A percentile compares a stretch with the other conserved stretches of the same genome.
These are phyloP conservation scores for Toxostoma redivivum DNA, from an alignment of 2,113 vertebrate species.

Conservation along the genomic window DNA sequence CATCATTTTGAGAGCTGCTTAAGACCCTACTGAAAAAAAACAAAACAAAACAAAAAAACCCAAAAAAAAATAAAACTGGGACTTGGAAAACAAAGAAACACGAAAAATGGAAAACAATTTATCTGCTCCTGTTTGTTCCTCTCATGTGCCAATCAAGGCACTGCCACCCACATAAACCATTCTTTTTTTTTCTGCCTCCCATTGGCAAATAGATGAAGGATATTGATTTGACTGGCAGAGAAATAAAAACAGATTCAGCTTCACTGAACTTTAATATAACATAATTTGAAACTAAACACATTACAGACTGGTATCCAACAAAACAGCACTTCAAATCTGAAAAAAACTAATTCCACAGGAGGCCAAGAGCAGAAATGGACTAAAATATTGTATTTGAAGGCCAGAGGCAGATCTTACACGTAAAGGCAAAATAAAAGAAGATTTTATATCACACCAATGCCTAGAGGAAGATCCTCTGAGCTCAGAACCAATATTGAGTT, in stretches of 20 bases:
- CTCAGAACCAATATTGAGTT: background rate
- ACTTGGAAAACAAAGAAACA: background rate
- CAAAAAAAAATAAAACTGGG: background rate
- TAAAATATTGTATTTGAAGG: background rate
- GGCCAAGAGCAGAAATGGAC: background rate
- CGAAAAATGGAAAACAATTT: background rate
- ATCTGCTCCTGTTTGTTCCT: slow-evolving; percentile 3
- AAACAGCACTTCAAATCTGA: background rate
- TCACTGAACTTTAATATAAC: slow-evolving; percentile 44
- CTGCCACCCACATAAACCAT: background rate
- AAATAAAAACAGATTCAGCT: slow-evolving; percentile 43
- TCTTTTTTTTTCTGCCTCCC: background rate
- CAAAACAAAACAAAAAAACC: no score
- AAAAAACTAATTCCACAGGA: background rate
- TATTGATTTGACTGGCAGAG: slow-evolving; percentile 11
- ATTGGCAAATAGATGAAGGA: slow-evolving; percentile 6
- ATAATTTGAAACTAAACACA: slow-evolving; percentile 2
- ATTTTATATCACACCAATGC: background rate
- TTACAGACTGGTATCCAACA: background rate
- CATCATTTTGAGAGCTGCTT: background rate
- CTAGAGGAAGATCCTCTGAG: background rate
- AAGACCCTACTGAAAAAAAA: background rate
- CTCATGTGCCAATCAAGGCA: slow-evolving; percentile 19
- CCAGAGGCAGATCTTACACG: background rate
- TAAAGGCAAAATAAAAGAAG: background rate